Percentiles rank a stretch among this genome's conserved stretches.
phyloP scores from a whole-genome alignment of 2,888 invertebrate species.

The Pristionchus mayeri region DNA sequence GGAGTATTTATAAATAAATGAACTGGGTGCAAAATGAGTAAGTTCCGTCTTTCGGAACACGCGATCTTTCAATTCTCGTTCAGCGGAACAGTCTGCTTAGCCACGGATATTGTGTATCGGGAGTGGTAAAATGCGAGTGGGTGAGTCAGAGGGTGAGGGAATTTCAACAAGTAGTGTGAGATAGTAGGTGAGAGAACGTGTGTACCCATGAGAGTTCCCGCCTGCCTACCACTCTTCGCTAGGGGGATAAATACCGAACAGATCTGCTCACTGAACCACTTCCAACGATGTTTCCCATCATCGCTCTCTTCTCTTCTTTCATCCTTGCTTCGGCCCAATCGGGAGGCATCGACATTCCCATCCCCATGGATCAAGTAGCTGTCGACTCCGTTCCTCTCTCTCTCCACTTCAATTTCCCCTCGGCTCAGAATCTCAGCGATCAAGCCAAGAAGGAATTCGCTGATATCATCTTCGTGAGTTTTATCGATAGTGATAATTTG shows the following conservation, averaged over 20 bases:
- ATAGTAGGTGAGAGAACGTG: too few relatives aligned
- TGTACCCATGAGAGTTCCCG: too few relatives aligned
- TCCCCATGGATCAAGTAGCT: not conserved
- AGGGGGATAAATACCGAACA: not conserved
- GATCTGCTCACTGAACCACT: slow-evolving; percentile 7
- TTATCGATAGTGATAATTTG: too few relatives aligned
- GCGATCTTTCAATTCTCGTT: too few relatives aligned
- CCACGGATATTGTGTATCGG: too few relatives aligned
- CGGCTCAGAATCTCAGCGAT: not conserved
- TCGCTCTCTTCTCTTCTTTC: not conserved
- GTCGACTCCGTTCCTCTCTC: not conserved
- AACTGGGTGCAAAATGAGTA: too few relatives aligned
- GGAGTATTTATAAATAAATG: too few relatives aligned
- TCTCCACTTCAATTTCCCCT: not conserved
- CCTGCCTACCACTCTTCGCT: not conserved
- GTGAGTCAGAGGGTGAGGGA: too few relatives aligned
- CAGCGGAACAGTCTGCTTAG: too few relatives aligned
- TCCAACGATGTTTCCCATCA: not conserved
- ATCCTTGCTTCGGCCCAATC: not conserved
- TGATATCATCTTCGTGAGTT: not conserved
- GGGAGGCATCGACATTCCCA: not conserved
- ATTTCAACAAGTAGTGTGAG: too few relatives aligned
- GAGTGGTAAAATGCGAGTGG: too few relatives aligned
- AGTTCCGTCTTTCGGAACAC: too few relatives aligned
- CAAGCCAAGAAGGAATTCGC: not conserved